phyloP scores from a whole-genome alignment of 2,113 vertebrate species.

The Toxostoma redivivum region DNA sequence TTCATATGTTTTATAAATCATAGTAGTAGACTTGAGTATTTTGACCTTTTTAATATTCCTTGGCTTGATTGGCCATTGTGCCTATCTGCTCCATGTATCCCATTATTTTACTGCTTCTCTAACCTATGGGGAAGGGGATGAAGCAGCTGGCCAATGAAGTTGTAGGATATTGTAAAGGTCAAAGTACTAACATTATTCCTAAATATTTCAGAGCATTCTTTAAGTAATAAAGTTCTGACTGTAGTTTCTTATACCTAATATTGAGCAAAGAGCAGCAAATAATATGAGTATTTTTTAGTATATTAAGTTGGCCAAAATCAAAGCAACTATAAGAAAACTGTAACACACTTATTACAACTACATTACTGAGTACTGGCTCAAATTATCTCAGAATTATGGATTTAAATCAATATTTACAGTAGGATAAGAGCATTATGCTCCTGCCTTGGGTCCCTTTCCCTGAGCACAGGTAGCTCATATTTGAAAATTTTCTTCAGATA shows the following conservation, averaged over 20 bases:
- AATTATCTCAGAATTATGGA: neutral
- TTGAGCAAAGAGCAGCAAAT: neutral
- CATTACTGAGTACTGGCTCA: neutral
- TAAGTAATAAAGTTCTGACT: slow-evolving; percentile 21
- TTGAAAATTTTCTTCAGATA: neutral
- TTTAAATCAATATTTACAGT: neutral
- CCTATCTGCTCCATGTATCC: neutral
- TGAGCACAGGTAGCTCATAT: neutral
- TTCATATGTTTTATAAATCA: slow-evolving; percentile 65
- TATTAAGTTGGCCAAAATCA: neutral
- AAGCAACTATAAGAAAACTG: neutral
- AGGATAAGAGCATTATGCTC: neutral
- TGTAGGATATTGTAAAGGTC: slow-evolving; percentile 43
- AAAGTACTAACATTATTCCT: slow-evolving; percentile 61
- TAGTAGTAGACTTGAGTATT: slow-evolving; percentile 40
- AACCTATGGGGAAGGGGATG: slow-evolving; percentile 10
- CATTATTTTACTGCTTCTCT: slow-evolving; percentile 14
- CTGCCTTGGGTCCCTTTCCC: neutral
- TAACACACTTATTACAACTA: neutral
- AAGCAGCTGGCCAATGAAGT: slow-evolving; percentile 25
- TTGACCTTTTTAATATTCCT: slow-evolving; percentile 65
- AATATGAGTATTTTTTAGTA: neutral
- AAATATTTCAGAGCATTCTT: slow-evolving; percentile 32
- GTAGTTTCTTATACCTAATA: neutral
- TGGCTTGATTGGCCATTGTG: slow-evolving; percentile 34